phyloP scores from a whole-genome alignment of 1,140 invertebrate species.

The Drosophila pruinosa region DNA sequence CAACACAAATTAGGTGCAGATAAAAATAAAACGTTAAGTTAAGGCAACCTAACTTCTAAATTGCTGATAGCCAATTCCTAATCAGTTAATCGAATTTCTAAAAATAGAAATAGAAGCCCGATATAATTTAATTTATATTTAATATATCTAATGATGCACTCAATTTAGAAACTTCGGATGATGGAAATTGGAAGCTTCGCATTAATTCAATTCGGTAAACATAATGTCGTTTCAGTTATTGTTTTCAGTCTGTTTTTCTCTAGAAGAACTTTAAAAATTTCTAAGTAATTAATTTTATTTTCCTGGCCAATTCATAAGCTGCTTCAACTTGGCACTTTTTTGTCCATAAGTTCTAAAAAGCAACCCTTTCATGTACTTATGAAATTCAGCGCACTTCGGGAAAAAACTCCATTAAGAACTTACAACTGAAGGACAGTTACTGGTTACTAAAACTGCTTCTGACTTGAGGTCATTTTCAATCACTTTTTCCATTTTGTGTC shows the following conservation, averaged over 20 bases:
- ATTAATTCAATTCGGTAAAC: background rate
- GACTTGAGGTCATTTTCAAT: conserved; percentile 81
- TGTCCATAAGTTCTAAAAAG: conserved; percentile 8
- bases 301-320: background rate
- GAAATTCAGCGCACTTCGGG: conserved; percentile 19
- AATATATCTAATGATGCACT: too few relatives aligned
- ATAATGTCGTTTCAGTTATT: too few relatives aligned
- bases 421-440: conserved; percentile 32
- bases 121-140: too few relatives aligned
- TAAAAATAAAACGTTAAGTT: background rate
- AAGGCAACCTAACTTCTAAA: too few relatives aligned
- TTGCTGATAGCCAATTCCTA: too few relatives aligned
- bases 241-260: background rate
- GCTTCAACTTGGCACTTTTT: conserved; percentile 6
- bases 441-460: conserved; percentile 61
- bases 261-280: background rate
- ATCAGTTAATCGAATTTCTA: background rate
- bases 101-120: too few relatives aligned
- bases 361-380: conserved; percentile 38
- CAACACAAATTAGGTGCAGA: conserved; percentile 50
- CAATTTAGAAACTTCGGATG: too few relatives aligned
- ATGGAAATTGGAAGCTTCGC: too few relatives aligned
- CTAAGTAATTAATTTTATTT: background rate
- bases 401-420: conserved; percentile 71
- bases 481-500: conserved; percentile 73